Base-by-base conservation (phyloP, 2,888 invertebrate species). In the Mythimna loreyi region DNA sequence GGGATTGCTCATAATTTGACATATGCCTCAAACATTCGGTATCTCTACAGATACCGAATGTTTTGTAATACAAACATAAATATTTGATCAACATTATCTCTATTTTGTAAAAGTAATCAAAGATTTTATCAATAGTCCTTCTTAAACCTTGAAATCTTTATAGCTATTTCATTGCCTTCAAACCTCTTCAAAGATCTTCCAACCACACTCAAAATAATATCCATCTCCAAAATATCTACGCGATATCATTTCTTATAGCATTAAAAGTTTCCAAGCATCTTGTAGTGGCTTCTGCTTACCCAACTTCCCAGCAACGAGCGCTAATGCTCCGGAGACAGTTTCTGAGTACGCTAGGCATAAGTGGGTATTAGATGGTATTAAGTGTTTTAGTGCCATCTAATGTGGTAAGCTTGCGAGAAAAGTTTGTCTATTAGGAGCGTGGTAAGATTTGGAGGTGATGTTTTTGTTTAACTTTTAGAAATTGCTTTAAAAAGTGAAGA, bases 311-410 rank as follows among this genome's bases (percentile, higher is more conserved):
- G 80, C 83, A 80, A 83, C 75, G 75, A 75, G 67, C 79, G 81
- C 70, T 86, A 85, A 82, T 85, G 81, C 83, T 70, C 56, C 59
- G 63, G 78, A 85, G 85, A 85, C 83, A 87, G 87, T 87, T 87
- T 79, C 75, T 72, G 82, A 86, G 84, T 81, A 80, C 72, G 79
- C 74, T 82, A 82, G 72, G 80, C 81, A 77, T 84, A 85, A 84
- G 84, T 83, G 82, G 73, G 80, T 75, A 81, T 85, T 85, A 85
- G 82, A 69, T 55, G 60, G 82, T 72, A 80, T 84, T 83, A 83
- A 82, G 75, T 80, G 80, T 84, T 83, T 80, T 80, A 85, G 82
- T 75, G 67, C 43, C 70, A 59, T 47, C 81, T 79, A 81, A 85
- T 83, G 81, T 75, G 72, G 75, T 70, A 69, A 80, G 78, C 72